Conservation (phyloP, 2,797 vertebrate genomes). For the Typhlichthys eigenmanni region DNA sequence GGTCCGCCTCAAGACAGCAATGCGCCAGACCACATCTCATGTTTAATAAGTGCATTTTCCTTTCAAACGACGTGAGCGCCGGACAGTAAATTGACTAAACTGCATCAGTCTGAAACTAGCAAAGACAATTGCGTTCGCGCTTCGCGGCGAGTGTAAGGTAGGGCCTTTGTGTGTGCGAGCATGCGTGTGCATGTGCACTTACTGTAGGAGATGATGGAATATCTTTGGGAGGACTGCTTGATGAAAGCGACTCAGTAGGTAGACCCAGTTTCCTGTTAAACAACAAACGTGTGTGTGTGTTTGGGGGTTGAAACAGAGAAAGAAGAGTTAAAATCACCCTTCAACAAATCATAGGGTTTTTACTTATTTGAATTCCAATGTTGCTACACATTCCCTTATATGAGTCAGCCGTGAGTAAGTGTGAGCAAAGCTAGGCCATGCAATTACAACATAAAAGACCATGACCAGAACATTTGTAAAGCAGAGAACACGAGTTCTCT, state of each 20-base stretch:
- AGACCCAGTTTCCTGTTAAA: conserved; percentile 85
- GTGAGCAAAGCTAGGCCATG: too few relatives aligned
- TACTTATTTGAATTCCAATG: too few relatives aligned
- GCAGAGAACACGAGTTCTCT: not conserved
- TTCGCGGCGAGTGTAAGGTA: too few relatives aligned
- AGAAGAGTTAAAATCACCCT: not conserved
- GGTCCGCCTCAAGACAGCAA: too few relatives aligned
- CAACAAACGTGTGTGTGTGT: conserved; percentile 2
- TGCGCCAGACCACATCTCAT: too few relatives aligned
- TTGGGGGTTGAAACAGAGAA: not conserved
- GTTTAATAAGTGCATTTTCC: not conserved
- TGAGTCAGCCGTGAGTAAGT: too few relatives aligned
- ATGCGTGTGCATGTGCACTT: conserved; percentile 28
- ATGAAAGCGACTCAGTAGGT: conserved; percentile 70
- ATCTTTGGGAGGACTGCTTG: conserved; percentile 77
- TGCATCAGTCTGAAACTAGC: too few relatives aligned
- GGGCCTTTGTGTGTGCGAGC: not conserved
- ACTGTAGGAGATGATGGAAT: conserved; percentile 83
- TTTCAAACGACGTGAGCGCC: not conserved
- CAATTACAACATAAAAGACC: too few relatives aligned
- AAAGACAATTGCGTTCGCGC: not conserved
- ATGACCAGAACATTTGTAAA: not conserved
- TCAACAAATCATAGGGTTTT: too few relatives aligned
- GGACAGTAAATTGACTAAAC: too few relatives aligned
- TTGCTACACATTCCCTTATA: too few relatives aligned